Conservation (phyloP, 2,797 vertebrate species). For the Neoniphon sammara region DNA sequence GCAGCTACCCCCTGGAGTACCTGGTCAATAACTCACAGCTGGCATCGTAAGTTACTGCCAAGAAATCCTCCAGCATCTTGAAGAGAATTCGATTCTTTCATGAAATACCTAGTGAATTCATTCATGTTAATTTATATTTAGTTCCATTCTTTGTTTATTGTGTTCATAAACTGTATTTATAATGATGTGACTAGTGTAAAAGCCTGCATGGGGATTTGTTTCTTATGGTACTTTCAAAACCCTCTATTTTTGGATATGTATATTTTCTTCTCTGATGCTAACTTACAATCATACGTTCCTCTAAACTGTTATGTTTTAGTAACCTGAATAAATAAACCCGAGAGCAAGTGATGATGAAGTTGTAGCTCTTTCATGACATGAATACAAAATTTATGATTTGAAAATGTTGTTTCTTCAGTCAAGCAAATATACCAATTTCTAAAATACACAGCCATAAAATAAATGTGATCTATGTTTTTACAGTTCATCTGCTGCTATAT, state of each 20-base stretch:
- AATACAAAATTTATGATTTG: no score
- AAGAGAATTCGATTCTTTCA: conserved; percentile 29
- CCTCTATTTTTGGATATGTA: conserved; percentile 18
- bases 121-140: not conserved
- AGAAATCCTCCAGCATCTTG: conserved; percentile 24
- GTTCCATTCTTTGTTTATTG: conserved; percentile 21
- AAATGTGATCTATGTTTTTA: conserved; percentile 42
- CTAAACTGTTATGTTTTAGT: conserved; percentile 7
- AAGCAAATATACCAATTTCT: not conserved
- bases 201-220: conserved; percentile 20
- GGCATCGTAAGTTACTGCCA: conserved; percentile 89
- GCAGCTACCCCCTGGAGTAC: conserved; percentile 97
- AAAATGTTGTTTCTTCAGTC: no score
- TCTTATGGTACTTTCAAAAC: not conserved
- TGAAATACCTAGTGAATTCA: conserved; percentile 4
- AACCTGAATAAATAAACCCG: not conserved
- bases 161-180: conserved; percentile 10
- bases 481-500: conserved; percentile 96
- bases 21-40: conserved; percentile 98
- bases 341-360: no score
- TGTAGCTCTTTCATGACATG: no score
- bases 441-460: not conserved
- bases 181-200: conserved; percentile 1
- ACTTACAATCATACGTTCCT: conserved; percentile 14
- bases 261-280: not conserved